Evolutionary conservation across 1,140 invertebrate genomes (phyloP).

Genomic region (Schlechtendalia chinensis): DNA sequence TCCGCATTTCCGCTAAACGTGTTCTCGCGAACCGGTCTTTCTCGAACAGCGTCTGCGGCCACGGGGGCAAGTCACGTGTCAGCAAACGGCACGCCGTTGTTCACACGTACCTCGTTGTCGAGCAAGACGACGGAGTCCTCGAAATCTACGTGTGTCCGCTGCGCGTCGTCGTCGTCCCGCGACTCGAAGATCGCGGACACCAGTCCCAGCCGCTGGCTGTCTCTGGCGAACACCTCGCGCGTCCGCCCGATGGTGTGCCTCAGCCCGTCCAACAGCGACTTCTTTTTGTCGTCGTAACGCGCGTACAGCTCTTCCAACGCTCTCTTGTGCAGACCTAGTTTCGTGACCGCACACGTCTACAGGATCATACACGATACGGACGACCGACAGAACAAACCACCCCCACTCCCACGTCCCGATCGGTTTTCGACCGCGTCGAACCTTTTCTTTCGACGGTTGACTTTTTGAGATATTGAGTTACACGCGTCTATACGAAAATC

Average conservation of each 20-base stretch:
- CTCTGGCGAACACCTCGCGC: constrained; percentile 52
- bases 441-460: too few relatives aligned
- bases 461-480: too few relatives aligned
- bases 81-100: too few relatives aligned
- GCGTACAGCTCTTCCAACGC: constrained; percentile 60
- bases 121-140: constrained; percentile 55
- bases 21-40: constrained; percentile 51
- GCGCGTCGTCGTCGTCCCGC: constrained; percentile 53
- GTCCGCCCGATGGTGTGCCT: constrained; percentile 53
- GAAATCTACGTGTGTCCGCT: constrained; percentile 54
- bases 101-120: constrained; percentile 55
- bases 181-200: constrained; percentile 54
- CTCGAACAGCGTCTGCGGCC: constrained; percentile 51
- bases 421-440: too few relatives aligned
- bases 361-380: too few relatives aligned
- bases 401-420: too few relatives aligned
- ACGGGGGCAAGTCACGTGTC: too few relatives aligned
- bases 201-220: constrained; percentile 54
- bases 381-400: too few relatives aligned
- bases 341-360: too few relatives aligned
- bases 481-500: too few relatives aligned
- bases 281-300: constrained; percentile 59
- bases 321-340: constrained; percentile 57
- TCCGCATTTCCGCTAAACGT: constrained; percentile 47
- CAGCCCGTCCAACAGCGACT: constrained; percentile 52